Percentiles rank a stretch among this genome's conserved stretches.
phyloP scores from a whole-genome alignment of 2,797 vertebrate species.

The Parotocinclus haroldoi region DNA sequence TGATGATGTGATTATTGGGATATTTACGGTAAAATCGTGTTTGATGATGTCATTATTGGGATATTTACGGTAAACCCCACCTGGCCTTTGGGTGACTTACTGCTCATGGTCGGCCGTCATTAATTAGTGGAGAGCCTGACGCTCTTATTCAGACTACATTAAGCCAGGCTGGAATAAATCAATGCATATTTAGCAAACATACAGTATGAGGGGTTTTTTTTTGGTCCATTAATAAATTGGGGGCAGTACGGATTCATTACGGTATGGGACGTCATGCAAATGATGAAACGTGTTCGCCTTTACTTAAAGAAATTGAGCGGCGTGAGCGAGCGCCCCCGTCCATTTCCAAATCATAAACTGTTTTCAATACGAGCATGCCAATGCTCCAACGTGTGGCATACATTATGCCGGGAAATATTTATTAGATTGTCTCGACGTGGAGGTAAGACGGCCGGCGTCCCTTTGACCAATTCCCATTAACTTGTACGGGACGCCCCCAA shows the following conservation, averaged over 20 bases:
- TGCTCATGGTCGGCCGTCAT: constrained; percentile 56
- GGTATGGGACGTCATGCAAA: constrained; percentile 73
- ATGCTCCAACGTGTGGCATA: constrained; percentile 64
- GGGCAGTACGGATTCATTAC: constrained; percentile 73
- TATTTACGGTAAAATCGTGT: no score
- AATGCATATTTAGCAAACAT: constrained; percentile 74
- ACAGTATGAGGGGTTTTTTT: constrained; percentile 68
- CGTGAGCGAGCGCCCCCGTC: constrained; percentile 62
- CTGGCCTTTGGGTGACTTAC: constrained; percentile 61
- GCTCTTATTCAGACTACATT: constrained; percentile 62
- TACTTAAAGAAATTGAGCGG: constrained; percentile 75
- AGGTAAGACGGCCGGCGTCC: constrained; percentile 59
- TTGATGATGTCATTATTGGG: no score
- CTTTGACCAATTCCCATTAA: constrained; percentile 85
- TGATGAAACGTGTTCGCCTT: constrained; percentile 58
- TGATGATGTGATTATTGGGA: no score
- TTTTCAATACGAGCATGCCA: constrained; percentile 57
- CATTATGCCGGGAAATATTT: constrained; percentile 72
- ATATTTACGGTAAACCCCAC: constrained; percentile 39
- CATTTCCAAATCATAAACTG: constrained; percentile 70
- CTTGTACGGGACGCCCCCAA: constrained; percentile 85
- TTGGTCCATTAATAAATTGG: constrained; percentile 77
- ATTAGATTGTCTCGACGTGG: constrained; percentile 66
- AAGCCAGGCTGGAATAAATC: constrained; percentile 71
- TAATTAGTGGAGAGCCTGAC: constrained; percentile 70